phyloP scores from a whole-genome alignment of 1,140 invertebrate genomes.

The Formica exsecta region DNA sequence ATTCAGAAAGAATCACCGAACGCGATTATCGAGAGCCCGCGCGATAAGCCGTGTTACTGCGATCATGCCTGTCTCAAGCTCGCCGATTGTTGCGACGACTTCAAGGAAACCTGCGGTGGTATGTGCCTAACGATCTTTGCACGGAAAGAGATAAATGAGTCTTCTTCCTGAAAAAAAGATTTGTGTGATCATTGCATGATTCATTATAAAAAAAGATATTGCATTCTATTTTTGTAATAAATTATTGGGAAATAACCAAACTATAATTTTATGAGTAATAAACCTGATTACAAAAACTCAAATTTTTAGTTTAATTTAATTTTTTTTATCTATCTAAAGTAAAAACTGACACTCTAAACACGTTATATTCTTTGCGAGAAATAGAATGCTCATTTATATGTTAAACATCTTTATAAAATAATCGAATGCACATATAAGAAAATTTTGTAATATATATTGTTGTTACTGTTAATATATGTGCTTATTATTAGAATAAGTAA shows the following conservation, averaged over 20 bases:
- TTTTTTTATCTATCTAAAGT: not conserved
- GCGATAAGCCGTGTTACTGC: constrained; percentile 95
- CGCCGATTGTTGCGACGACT: constrained; percentile 94
- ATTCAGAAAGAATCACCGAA: constrained; percentile 94
- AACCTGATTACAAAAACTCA: not conserved
- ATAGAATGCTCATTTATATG: not conserved
- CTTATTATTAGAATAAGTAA: not conserved
- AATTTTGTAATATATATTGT: constrained; percentile 2
- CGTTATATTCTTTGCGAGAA: not conserved
- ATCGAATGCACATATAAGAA: not conserved
- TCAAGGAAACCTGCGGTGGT: constrained; percentile 95
- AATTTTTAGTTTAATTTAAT: not conserved
- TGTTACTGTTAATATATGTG: not conserved
- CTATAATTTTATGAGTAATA: not conserved
- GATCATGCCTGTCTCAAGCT: constrained; percentile 95
- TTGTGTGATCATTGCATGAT: too few relatives aligned
- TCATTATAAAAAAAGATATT: not conserved
- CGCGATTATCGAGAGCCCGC: constrained; percentile 92
- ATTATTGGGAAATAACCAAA: not conserved
- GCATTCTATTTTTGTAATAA: not conserved
- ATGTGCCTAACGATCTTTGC: constrained; percentile 78
- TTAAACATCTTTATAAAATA: not conserved
- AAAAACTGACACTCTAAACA: not conserved
- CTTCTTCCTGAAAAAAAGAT: not conserved
- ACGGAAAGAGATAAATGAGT: not conserved